Evolutionary conservation across 2,797 vertebrate species (phyloP).

Genomic region (Mionectes olivaceus): DNA sequence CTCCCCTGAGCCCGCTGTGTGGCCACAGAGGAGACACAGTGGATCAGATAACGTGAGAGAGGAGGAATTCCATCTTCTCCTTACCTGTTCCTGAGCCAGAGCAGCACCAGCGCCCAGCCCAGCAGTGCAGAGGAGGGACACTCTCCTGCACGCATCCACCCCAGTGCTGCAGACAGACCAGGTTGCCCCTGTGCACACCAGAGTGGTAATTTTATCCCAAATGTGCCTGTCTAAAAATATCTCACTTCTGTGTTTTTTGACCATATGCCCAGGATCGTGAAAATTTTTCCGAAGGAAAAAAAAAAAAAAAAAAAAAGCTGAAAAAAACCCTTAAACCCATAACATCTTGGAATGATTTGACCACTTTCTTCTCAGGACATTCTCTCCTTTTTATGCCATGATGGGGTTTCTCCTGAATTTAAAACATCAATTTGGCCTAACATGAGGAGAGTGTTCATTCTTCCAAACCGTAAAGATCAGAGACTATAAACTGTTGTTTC

Average conservation of each 20-base stretch:
- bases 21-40: background rate
- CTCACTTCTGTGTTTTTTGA: constrained; percentile 73
- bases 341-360: constrained; percentile 77
- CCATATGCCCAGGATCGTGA: constrained; percentile 68
- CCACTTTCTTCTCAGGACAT: constrained; percentile 58
- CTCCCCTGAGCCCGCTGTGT: fast-evolving
- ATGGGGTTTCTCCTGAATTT: constrained; percentile 61
- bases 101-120: fast-evolving
- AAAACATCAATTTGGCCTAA: constrained; percentile 61
- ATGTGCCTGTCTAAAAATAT: constrained; percentile 71
- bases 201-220: constrained; percentile 23
- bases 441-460: constrained; percentile 24
- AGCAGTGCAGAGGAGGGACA: fast-evolving
- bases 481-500: constrained; percentile 72
- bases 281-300: constrained; percentile 57
- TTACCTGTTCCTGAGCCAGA: fast-evolving
- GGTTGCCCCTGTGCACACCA: background rate
- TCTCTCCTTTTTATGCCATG: constrained; percentile 52
- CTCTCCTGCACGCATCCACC: background rate
- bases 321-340: constrained; percentile 41
- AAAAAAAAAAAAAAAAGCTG: constrained; percentile 7
- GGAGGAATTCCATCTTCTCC: background rate
- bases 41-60: fast-evolving
- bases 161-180: background rate
- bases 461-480: constrained; percentile 73